Base-by-base conservation (phyloP, 2,797 vertebrate genomes). In the Mergus octosetaceus region DNA sequence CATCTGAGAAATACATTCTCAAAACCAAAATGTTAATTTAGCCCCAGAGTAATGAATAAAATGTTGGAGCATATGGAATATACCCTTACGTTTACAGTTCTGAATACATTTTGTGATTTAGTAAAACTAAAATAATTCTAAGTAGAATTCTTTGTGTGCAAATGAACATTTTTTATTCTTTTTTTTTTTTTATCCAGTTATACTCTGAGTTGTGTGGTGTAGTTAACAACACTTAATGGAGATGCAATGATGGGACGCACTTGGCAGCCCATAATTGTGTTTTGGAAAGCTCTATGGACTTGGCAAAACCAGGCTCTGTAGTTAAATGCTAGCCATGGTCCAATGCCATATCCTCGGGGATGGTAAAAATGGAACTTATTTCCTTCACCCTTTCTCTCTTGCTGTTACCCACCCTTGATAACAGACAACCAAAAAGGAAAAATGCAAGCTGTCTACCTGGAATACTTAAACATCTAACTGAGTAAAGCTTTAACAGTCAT, bases 1-100 rank as follows among this genome's bases (percentile, higher is more conserved):
- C 76, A 77, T 64, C 62, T 86, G 94, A 94, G 89, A 94, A 91
- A 90, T 61, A 38, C 0, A 76, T 70, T 94, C 49, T 94, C 11
- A 10, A 91, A 94, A 94, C 2, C 18, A 43, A 94, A 95, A 96
- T 85, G 94, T 95, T 93, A 90, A 70, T 91, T 81, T 78, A 90
- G 62, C 54, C 85, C 62, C 49, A 75, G 73, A 93, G 73, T 90
- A 69, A 69, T 18, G 91, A 77, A n/a, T 39, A 89, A 61, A 66
- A 66, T 39, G 32, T 69, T 90, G 18, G 28, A 86, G 28, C 79
- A 75, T 90, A 62, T 65, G 85, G 41, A 79, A 62, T 51, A 47
- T 58, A n/a, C 43, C 36, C 91, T 88, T 84, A 72, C 22, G 20
- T 86, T 90, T 94, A n/a, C 34, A 56, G 45, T 88, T 94, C 58